Percentiles rank a stretch among this genome's conserved stretches.
phyloP scores from a whole-genome alignment of 2,797 vertebrate genomes.

The Ibycter americanus region DNA sequence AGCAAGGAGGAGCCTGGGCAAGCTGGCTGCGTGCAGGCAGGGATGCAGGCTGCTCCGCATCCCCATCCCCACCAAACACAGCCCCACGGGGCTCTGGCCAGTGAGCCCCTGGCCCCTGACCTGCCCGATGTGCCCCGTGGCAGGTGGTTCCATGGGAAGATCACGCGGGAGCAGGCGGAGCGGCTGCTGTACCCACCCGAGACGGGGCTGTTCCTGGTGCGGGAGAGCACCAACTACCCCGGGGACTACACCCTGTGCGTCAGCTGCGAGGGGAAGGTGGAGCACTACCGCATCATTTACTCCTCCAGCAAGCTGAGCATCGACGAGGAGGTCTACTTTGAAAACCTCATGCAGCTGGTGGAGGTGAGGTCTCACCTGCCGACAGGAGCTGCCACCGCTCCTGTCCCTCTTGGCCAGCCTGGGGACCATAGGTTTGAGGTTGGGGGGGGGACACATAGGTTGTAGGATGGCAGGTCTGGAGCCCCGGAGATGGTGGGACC shows the following conservation, averaged over 20 bases:
- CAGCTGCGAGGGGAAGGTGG: constrained; percentile 96
- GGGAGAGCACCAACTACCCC: constrained; percentile 98
- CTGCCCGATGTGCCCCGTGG: rapidly evolving
- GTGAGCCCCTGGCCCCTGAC: rapidly evolving
- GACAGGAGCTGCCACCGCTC: not conserved
- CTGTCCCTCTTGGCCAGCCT: too few relatives aligned
- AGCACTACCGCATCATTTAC: constrained; percentile 98
- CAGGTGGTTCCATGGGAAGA: constrained; percentile 99
- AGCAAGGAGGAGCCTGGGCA: rapidly evolving
- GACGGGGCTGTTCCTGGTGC: constrained; percentile 92
- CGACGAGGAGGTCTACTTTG: constrained; percentile 92
- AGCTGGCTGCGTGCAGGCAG: rapidly evolving
- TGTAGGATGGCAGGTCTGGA: not conserved
- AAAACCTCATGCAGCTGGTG: constrained; percentile 98
- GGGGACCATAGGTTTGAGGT: not conserved
- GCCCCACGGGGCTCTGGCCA: rapidly evolving
- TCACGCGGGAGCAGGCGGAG: constrained; percentile 92
- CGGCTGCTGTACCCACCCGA: constrained; percentile 87
- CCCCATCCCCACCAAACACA: rapidly evolving
- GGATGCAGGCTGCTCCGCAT: rapidly evolving
- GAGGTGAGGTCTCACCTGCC: constrained; percentile 81
- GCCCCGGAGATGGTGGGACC: not conserved
- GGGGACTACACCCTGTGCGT: constrained; percentile 98
- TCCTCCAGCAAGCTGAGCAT: constrained; percentile 92
- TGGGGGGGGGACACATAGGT: rapidly evolving